phyloP scores from a whole-genome alignment of 2,797 vertebrate species.

The Anas georgica region DNA sequence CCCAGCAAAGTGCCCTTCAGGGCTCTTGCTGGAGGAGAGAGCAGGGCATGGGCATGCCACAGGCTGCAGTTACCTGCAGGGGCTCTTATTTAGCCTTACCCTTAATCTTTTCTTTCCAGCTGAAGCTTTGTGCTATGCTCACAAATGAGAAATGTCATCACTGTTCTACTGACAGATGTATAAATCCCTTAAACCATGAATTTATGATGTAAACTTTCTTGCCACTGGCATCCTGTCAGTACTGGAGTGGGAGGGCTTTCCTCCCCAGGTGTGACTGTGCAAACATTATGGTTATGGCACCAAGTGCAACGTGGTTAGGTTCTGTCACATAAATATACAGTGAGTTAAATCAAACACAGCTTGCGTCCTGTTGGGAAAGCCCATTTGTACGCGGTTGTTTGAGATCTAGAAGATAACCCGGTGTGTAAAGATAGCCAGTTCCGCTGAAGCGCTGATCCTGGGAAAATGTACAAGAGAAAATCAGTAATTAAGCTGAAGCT shows the following conservation, averaged over 20 bases:
- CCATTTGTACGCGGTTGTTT: conserved; percentile 14
- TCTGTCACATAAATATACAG: conserved; percentile 58
- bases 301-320: conserved; percentile 21
- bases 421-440: conserved; percentile 1
- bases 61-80: not conserved
- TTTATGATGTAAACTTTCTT: conserved; percentile 47
- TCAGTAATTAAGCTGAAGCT: conserved; percentile 43
- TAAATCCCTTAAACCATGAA: conserved; percentile 51
- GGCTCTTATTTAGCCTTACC: not conserved
- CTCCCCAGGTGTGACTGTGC: conserved; percentile 33
- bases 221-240: conserved; percentile 40
- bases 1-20: not conserved
- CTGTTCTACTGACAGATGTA: conserved; percentile 30
- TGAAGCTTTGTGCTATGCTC: not conserved
- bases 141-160: conserved; percentile 22
- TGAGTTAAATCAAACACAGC: conserved; percentile 50
- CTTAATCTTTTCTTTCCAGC: not conserved
- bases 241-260: conserved; percentile 16
- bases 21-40: not conserved
- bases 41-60: accelerated
- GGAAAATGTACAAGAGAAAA: conserved; percentile 17
- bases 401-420: not conserved
- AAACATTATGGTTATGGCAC: conserved; percentile 43
- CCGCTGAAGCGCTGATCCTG: not conserved
- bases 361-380: conserved; percentile 25